A percentile compares a stretch with the other conserved stretches of the same genome.
Conservation (phyloP, 2,797 vertebrate genomes). For the Luscinia luscinia region DNA sequence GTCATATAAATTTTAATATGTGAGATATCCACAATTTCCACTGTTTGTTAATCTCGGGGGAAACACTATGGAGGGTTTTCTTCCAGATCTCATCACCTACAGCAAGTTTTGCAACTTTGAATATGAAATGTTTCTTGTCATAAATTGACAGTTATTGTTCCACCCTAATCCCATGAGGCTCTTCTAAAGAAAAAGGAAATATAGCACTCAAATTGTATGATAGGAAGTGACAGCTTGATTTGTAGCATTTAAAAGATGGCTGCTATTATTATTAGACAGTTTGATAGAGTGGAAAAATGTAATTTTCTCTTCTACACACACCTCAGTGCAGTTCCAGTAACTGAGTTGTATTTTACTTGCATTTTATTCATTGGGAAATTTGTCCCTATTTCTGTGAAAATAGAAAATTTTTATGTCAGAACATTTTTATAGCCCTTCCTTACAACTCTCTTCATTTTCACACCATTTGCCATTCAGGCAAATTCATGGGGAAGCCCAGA, state of each 20-base stretch:
- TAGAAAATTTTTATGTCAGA: background rate
- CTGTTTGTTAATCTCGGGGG: conserved; percentile 12
- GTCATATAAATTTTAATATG: background rate
- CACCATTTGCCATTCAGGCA: background rate
- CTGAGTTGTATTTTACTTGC: background rate
- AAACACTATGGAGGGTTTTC: background rate
- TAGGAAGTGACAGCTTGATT: conserved; percentile 49
- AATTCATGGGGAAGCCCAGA: background rate
- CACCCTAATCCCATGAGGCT: background rate
- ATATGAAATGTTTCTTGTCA: conserved; percentile 44
- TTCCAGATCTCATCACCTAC: conserved; percentile 20
- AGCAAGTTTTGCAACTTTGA: background rate
- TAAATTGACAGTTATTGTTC: conserved; percentile 52
- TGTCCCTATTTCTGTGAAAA: background rate
- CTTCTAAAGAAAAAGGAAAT: conserved; percentile 31
- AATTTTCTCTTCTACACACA: conserved; percentile 29
- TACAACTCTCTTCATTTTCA: background rate
- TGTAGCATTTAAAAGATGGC: conserved; percentile 24
- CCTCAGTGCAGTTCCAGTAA: background rate
- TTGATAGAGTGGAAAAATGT: conserved; percentile 29
- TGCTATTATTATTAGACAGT: conserved; percentile 50
- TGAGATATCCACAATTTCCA: conserved; percentile 15
- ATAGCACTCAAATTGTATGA: conserved; percentile 34
- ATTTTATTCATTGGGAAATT: conserved; percentile 15
- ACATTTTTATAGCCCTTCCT: background rate